These are phyloP conservation scores for Agrotis clavis DNA, from an alignment of 2,888 invertebrate species.

Conservation along the genomic window DNA sequence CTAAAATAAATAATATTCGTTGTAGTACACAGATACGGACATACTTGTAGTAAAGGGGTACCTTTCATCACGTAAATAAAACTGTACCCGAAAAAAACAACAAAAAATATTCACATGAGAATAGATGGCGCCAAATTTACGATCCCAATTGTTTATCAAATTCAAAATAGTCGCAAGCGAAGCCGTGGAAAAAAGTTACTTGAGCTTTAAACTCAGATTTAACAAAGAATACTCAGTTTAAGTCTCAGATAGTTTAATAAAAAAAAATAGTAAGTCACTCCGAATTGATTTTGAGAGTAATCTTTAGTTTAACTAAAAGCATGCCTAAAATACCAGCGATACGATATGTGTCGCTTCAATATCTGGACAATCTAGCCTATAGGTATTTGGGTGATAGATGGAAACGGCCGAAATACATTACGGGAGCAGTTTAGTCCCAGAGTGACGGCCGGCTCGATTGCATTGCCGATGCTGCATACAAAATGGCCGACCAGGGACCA, in stretches of 20 bases:
- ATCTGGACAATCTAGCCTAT: conserved; percentile 50
- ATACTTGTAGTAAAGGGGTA: no score
- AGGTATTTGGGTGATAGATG: conserved; percentile 76
- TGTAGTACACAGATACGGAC: no score
- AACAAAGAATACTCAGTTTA: not conserved
- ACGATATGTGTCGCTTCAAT: conserved; percentile 39
- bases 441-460: conserved; percentile 73
- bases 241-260: not conserved
- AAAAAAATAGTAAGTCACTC: no score
- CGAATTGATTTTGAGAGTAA: not conserved
- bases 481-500: conserved; percentile 75
- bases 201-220: not conserved
- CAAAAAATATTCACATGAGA: no score
- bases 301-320: conserved; percentile 1
- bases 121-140: no score
- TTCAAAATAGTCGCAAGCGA: no score
- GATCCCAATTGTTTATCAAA: no score
- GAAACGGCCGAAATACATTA: conserved; percentile 79
- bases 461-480: conserved; percentile 79
- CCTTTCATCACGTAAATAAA: no score
- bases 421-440: conserved; percentile 72
- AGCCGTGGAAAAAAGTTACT: no score
- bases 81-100: no score
- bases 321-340: conserved; percentile 3
- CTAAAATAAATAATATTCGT: no score